These are phyloP conservation scores for Pollenia griseotomentosa DNA, from an alignment of 2,888 invertebrate species.

Conservation along the genomic window DNA sequence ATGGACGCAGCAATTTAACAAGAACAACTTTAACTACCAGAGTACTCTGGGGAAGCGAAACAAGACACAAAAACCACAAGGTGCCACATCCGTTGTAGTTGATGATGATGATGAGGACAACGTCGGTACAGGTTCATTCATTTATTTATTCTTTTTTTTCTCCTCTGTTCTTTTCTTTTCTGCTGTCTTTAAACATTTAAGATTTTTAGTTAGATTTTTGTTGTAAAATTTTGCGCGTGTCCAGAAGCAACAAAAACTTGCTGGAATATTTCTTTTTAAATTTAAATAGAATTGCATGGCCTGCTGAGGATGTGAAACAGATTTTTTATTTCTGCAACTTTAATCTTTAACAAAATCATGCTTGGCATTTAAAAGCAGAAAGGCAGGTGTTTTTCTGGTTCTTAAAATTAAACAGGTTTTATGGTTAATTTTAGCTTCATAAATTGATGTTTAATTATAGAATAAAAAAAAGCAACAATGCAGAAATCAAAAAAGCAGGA, in stretches of 20 bases:
- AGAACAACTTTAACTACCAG: slow-evolving; percentile 18
- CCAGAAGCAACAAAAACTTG: slow-evolving; percentile 37
- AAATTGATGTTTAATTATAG: slow-evolving; percentile 55
- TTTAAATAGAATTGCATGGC: background rate
- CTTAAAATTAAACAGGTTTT: slow-evolving; percentile 53
- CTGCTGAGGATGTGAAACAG: slow-evolving; percentile 28
- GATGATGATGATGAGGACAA: slow-evolving; percentile 61
- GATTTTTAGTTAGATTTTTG: slow-evolving; percentile 37
- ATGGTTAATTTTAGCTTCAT: slow-evolving; percentile 5
- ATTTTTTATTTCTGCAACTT: background rate
- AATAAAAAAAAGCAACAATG: background rate
- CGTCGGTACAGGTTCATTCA: slow-evolving; percentile 54
- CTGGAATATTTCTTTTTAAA: slow-evolving; percentile 49
- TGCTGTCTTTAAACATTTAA: slow-evolving; percentile 26
- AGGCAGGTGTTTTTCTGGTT: slow-evolving; percentile 60
- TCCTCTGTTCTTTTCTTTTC: background rate
- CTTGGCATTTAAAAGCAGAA: background rate
- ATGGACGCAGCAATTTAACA: slow-evolving; percentile 49
- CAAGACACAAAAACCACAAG: slow-evolving; percentile 66
- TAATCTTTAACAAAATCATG: slow-evolving; percentile 11
- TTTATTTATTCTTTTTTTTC: slow-evolving; percentile 17
- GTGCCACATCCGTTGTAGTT: slow-evolving; percentile 70
- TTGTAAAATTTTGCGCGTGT: slow-evolving; percentile 48
- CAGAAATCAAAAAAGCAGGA: background rate
- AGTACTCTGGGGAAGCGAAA: slow-evolving; percentile 35